Evolutionary conservation across 2,113 vertebrate genomes (phyloP), one percentile per base, ranked within the genome.

Genomic region (Sinocyclocheilus anshuiensis): DNA sequence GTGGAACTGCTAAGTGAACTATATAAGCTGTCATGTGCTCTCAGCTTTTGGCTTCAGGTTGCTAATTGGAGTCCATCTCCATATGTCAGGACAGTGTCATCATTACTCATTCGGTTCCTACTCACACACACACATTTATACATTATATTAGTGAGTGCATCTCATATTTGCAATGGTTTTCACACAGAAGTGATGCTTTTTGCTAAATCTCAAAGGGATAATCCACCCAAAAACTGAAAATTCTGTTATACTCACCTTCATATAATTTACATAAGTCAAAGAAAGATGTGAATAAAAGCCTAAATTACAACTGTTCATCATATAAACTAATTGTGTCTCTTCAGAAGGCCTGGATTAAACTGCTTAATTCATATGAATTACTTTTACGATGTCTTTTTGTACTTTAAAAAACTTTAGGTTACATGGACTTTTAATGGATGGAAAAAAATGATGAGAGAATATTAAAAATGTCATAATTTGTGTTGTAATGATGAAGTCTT

Each of bases 1-100:
- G 18, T 36, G 16, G 29, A 8, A 24, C 20, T 75, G 22, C 72
- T 59, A 59, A 22, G 55, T 22, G 57, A 59, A 59, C 20, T 22
- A 59, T 9, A 61, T 22, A n/a, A n/a, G 3, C 20, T 10, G 22
- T 61, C 57, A n/a, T 22, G 57, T 61, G 57, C 57, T n/a, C 20
- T 75, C 39, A 76, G 69, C 18, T 71, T 71, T 76, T 48, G 80
- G 77, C 48, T 65, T 86, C n/a, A 55, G 36, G 63, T 76, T 86
- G 67, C 85, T 88, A 84, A 88, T 78, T 48, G 61, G 84, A 63
- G 67, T 6, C 3, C 29, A 48, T 86, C 53, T 83, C 20, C 74
- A 67, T 71, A 71, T 83, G 29, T 24, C 26, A 83, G 55, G 50
- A 63, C 29, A 67, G 8, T 42, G 9, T 63, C 24, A 10, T 75